Conservation (phyloP, 2,888 invertebrate species). For the Asteroscopus sphinx region DNA sequence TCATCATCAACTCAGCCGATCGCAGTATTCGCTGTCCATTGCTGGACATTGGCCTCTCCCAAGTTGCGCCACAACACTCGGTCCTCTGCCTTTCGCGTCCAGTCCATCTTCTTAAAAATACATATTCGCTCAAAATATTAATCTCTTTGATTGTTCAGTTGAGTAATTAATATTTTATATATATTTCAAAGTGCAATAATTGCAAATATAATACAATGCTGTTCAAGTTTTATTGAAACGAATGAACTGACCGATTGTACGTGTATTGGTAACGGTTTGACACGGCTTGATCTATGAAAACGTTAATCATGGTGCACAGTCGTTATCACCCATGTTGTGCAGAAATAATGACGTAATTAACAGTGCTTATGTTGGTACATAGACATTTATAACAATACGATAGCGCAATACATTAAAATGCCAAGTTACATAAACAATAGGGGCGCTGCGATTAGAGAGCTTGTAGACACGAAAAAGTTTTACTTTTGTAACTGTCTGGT, state of each 20-base stretch:
- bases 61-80: too few species aligned
- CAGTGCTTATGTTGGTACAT: constrained; percentile 3
- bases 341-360: constrained; percentile 12
- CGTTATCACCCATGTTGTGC: not conserved
- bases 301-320: constrained; percentile 5
- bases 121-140: not conserved
- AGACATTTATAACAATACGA: constrained; percentile 17
- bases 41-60: too few species aligned
- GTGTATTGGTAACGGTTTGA: constrained; percentile 6
- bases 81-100: too few species aligned
- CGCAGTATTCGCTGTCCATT: too few species aligned
- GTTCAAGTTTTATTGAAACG: too few species aligned
- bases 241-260: constrained; percentile 1
- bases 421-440: constrained; percentile 20
- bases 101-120: not conserved
- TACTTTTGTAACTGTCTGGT: too few species aligned
- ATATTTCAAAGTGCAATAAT: constrained; percentile 12
- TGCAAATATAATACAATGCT: constrained; percentile 1
- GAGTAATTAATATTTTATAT: constrained; percentile 3
- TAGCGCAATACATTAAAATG: constrained; percentile 22
- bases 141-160: constrained; percentile 4
- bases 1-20: too few species aligned
- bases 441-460: not conserved
- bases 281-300: constrained; percentile 8
- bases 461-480: not conserved